Base-by-base conservation (phyloP, 2,888 invertebrate species). In the Callinectes sapidus region DNA sequence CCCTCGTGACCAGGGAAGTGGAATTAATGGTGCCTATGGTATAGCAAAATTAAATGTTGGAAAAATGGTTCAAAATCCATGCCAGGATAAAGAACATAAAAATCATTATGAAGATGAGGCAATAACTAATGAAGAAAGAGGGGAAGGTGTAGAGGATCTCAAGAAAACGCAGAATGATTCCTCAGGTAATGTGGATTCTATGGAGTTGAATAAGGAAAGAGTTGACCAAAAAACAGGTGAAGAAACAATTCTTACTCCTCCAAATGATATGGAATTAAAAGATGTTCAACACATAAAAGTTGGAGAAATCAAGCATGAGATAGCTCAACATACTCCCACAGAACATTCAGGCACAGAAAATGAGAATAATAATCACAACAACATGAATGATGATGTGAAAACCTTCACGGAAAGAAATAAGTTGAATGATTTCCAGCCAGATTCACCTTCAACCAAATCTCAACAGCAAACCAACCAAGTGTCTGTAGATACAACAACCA, bases 21-120 rank as follows among this genome's bases (percentile, higher is more conserved):
- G 23, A 16, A 48, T 1, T 61, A 32, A 48, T 71, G 91, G 91
- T 66, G 91, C 71, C 18, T 91, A 87, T 87, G 91, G 91, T 14
- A 35, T 91, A 28, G n/a, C 88, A 61, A 55, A 87, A 42, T 35
- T 91, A 87, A 66, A 42, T 54, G 66, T 14, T 32, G 81, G 35
- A 35, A 81, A 35, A 32, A 3, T 18, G 32, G 35, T 32, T 35
- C 14, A 81, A 35, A 81, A 0, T 35, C 18, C 81, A 81, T 81
- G 81, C 16, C 23, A 81, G 32, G 81, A 10, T 81, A 81, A 81
- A 13, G 6, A 81, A 13, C 35, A 81, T 13, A 16, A 3, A 35
- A 71, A 28, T 71, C 81, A 32, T 16, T 35, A 81, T 81, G 81
- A 35, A 81, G 81, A 81, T 81, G 14, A 81, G 81, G 16, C 81